These are phyloP conservation scores for Andricus curvator DNA, from an alignment of 2,888 invertebrate species.

Conservation along the genomic window DNA sequence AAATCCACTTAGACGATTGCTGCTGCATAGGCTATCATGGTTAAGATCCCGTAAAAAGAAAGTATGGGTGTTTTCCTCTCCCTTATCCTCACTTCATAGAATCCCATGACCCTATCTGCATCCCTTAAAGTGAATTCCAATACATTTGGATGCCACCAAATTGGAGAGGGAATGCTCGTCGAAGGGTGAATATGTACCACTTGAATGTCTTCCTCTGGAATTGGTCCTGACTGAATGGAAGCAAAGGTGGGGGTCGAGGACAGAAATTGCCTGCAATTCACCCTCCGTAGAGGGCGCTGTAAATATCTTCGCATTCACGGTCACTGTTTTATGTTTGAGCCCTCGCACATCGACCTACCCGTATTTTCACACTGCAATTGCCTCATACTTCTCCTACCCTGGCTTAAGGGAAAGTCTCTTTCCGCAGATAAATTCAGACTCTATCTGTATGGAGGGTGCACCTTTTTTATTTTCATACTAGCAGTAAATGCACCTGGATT, in stretches of 20 bases:
- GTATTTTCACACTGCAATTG: conserved; percentile 34
- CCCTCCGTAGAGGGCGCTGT: neutral
- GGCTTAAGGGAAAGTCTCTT: conserved; percentile 9
- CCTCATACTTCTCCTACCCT: conserved; percentile 23
- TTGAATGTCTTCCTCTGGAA: conserved; percentile 13
- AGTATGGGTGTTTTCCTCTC: conserved; percentile 55
- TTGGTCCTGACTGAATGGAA: conserved; percentile 24
- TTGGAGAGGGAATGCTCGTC: conserved; percentile 52
- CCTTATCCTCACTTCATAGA: conserved; percentile 24
- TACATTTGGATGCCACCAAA: conserved; percentile 67
- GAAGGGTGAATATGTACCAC: conserved; percentile 10
- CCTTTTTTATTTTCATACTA: neutral
- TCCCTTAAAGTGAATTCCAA: conserved; percentile 68
- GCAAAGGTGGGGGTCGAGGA: neutral
- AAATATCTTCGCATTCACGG: conserved; percentile 14
- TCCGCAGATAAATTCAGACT: conserved; percentile 2
- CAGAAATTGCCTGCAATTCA: conserved; percentile 31
- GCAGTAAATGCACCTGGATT: no score
- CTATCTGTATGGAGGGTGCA: conserved; percentile 3
- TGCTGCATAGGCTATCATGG: conserved; percentile 69
- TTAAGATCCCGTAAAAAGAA: conserved; percentile 68
- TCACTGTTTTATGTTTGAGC: conserved; percentile 13
- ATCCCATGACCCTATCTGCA: conserved; percentile 32
- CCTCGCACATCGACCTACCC: conserved; percentile 26
- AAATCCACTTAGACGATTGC: conserved; percentile 49